These are phyloP conservation scores for Entelurus aequoreus DNA, from an alignment of 2,113 vertebrate genomes.

Conservation along the genomic window DNA sequence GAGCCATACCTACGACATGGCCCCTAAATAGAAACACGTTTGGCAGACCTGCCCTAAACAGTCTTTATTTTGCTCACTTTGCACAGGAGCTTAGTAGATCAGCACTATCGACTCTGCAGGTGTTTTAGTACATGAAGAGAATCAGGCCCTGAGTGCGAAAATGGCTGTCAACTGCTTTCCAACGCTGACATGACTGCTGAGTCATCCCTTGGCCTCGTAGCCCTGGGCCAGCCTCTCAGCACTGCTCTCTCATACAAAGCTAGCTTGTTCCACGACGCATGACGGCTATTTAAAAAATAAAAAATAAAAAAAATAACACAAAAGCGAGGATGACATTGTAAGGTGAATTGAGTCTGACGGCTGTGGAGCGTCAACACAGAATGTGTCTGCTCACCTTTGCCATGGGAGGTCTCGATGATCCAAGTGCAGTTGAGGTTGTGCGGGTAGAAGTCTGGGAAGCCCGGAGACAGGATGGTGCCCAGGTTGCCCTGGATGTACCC, in stretches of 20 bases:
- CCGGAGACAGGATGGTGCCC: slow-evolving; percentile 93
- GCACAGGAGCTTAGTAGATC: no score
- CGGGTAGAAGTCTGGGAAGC: slow-evolving; percentile 97
- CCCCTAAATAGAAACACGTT: no score
- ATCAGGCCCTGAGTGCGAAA: slow-evolving; percentile 20
- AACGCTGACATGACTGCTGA: slow-evolving; percentile 38
- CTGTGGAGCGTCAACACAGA: slow-evolving; percentile 36
- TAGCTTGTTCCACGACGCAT: slow-evolving; percentile 36
- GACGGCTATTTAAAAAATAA: slow-evolving; percentile 20
- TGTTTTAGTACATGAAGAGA: no score
- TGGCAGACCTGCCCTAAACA: no score
- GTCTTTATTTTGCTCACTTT: no score
- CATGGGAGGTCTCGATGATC: slow-evolving; percentile 93
- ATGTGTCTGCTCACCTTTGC: slow-evolving; percentile 82
- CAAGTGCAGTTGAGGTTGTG: slow-evolving; percentile 99
- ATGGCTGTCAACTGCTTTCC: slow-evolving; percentile 27
- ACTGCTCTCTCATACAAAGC: slow-evolving; percentile 22
- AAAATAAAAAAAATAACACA: no score
- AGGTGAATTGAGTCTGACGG: slow-evolving; percentile 53
- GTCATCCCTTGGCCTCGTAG: slow-evolving; percentile 24
- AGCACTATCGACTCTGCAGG: no score
- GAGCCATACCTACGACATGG: no score
- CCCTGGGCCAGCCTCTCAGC: slow-evolving; percentile 46
- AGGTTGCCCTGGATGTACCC: slow-evolving; percentile 90
- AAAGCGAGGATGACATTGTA: slow-evolving; percentile 33